Conservation (phyloP, 2,113 vertebrate species). For the Poicephalus gulielmi region DNA sequence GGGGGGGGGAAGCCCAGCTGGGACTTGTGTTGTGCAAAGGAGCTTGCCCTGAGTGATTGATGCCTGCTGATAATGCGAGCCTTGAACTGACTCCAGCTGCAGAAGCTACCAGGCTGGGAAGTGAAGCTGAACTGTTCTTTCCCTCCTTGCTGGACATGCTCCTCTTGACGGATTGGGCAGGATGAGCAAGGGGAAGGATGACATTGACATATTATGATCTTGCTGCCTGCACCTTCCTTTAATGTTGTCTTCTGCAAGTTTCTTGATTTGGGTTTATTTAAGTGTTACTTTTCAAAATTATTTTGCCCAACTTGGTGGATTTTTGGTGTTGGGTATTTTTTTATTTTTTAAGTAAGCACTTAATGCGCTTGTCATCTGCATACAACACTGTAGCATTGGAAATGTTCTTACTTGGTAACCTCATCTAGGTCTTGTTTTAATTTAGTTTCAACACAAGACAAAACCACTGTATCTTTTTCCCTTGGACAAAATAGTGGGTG, state of each 20-base stretch:
- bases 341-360: slow-evolving; percentile 9
- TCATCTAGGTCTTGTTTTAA: slow-evolving; percentile 60
- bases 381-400: slow-evolving; percentile 71
- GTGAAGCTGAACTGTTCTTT: neutral
- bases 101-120: neutral
- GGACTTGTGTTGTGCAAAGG: neutral
- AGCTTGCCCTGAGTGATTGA: neutral
- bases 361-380: slow-evolving; percentile 70
- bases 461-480: slow-evolving; percentile 58
- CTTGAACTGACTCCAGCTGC: neutral
- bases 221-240: slow-evolving; percentile 71
- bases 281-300: slow-evolving; percentile 48
- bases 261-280: slow-evolving; percentile 71
- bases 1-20: slow-evolving; percentile 29
- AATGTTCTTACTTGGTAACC: slow-evolving; percentile 58
- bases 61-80: neutral
- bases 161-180: neutral
- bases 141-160: neutral
- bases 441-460: neutral
- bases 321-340: neutral
- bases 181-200: neutral
- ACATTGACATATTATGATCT: slow-evolving; percentile 56
- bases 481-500: neutral
- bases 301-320: slow-evolving; percentile 75
- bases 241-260: slow-evolving; percentile 32